phyloP scores from a whole-genome alignment of 2,888 invertebrate genomes.

The Podabrus alpinus region DNA sequence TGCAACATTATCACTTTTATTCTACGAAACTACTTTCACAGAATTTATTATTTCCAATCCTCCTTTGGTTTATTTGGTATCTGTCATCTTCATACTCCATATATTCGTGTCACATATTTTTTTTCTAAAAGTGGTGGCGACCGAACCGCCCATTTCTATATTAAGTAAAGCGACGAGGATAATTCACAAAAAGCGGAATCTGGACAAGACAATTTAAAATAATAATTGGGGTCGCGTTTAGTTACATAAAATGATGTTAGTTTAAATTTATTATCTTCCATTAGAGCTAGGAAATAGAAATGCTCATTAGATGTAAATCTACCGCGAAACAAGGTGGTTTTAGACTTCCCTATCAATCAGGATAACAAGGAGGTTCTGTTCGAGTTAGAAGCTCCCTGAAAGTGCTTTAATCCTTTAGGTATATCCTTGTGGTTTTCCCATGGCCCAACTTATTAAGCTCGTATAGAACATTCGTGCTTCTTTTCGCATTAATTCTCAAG shows the following conservation, averaged over 20 bases:
- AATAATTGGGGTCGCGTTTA: neutral
- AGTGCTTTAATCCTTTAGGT: conserved; percentile 25
- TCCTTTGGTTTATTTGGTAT: conserved; percentile 15
- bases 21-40: conserved; percentile 36
- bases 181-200: conserved; percentile 2
- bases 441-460: conserved; percentile 6
- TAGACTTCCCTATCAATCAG: conserved; percentile 23
- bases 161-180: conserved; percentile 9
- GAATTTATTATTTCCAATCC: conserved; percentile 36
- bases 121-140: neutral
- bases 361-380: conserved; percentile 24
- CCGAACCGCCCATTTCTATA: conserved; percentile 11
- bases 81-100: conserved; percentile 2
- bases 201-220: neutral
- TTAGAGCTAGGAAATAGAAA: conserved; percentile 13
- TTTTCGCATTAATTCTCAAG: conserved; percentile 13
- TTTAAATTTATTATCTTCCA: neutral
- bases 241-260: neutral
- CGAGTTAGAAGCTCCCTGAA: conserved; percentile 19
- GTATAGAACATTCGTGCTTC: conserved; percentile 1
- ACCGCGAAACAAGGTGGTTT: conserved; percentile 24
- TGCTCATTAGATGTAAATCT: conserved; percentile 20
- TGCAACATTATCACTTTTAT: conserved; percentile 44
- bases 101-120: conserved; percentile 15
- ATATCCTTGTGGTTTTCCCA: conserved; percentile 23